phyloP scores from a whole-genome alignment of 2,888 invertebrate genomes.

The Toxonevra muliebris region DNA sequence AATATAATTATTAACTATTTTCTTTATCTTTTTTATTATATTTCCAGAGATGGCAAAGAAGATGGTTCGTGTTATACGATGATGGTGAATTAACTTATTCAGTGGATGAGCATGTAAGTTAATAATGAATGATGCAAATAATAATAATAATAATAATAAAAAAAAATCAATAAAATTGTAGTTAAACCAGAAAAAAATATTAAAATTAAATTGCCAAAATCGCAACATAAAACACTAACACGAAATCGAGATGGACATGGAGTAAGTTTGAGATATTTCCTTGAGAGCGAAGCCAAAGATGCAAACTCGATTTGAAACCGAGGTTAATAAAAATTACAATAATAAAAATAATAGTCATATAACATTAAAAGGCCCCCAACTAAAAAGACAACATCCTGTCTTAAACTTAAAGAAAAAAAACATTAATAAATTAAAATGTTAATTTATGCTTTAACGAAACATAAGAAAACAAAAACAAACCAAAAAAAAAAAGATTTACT shows the following conservation, averaged over 20 bases:
- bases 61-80: slow-evolving; percentile 98
- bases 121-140: neutral
- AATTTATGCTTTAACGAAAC: slow-evolving; percentile 24
- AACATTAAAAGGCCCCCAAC: slow-evolving; percentile 17
- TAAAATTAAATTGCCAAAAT: too few species aligned
- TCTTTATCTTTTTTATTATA: slow-evolving; percentile 9
- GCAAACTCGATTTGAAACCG: too few species aligned
- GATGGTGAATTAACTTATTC: slow-evolving; percentile 97
- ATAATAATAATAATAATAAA: neutral
- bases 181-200: neutral
- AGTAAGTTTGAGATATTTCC: too few species aligned
- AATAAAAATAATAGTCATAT: neutral
- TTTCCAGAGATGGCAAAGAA: slow-evolving; percentile 96
- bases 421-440: slow-evolving; percentile 33
- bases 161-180: neutral
- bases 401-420: slow-evolving; percentile 15
- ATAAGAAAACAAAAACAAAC: neutral
- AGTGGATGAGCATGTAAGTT: slow-evolving; percentile 97
- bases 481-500: neutral
- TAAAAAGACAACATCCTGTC: slow-evolving; percentile 27
- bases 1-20: neutral
- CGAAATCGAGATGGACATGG: too few species aligned
- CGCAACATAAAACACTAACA: too few species aligned
- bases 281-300: too few species aligned
- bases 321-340: neutral